phyloP scores from a whole-genome alignment of 2,888 invertebrate species.

The Cylindroiulus punctatus region DNA sequence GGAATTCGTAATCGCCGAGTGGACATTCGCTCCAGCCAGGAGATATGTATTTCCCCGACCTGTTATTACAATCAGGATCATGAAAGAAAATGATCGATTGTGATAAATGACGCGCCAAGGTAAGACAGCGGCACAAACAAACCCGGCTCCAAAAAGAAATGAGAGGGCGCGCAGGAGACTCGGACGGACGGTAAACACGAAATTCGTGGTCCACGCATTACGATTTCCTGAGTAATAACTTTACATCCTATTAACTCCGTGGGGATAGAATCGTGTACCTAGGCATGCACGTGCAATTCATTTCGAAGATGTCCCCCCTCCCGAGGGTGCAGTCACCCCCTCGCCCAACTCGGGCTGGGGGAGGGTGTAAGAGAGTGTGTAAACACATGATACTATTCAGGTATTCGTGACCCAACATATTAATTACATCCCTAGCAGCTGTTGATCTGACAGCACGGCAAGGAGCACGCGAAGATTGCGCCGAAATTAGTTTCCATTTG shows the following conservation, averaged over 20 bases:
- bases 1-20: background rate
- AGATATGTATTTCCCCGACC: slow-evolving; percentile 13
- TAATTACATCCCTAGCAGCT: slow-evolving; percentile 40
- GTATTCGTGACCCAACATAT: slow-evolving; percentile 47
- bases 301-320: background rate
- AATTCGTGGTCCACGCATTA: slow-evolving; percentile 24
- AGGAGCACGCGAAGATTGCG: slow-evolving; percentile 47
- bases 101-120: slow-evolving; percentile 46
- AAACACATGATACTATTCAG: slow-evolving; percentile 35
- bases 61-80: slow-evolving; percentile 45
- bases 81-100: slow-evolving; percentile 48
- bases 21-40: background rate
- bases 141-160: slow-evolving; percentile 6
- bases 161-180: slow-evolving; percentile 8
- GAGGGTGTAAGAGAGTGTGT: background rate
- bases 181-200: slow-evolving; percentile 2
- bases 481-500: slow-evolving; percentile 46
- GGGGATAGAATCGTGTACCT: background rate
- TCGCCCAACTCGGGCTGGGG: background rate
- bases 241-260: slow-evolving; percentile 1
- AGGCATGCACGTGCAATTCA: background rate
- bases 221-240: slow-evolving; percentile 1
- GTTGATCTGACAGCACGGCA: slow-evolving; percentile 38
- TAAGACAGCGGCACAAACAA: slow-evolving; percentile 45
- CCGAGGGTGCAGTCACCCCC: background rate